A percentile compares a stretch with the other conserved stretches of the same genome.
Conservation (phyloP, 2,113 vertebrate genomes). For the Lophochroa leadbeateri region DNA sequence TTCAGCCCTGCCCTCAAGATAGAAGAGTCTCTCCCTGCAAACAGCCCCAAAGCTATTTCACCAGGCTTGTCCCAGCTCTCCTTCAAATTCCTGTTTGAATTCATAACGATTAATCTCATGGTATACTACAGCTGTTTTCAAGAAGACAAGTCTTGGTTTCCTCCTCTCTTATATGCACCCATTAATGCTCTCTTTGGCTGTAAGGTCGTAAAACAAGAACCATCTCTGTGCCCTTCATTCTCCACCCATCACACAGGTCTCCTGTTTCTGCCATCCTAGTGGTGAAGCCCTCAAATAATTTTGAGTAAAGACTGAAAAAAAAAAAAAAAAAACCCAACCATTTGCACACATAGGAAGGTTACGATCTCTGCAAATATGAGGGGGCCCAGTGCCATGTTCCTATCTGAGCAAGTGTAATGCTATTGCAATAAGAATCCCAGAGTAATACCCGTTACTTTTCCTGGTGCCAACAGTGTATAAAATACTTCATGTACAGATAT, state of each 20-base stretch:
- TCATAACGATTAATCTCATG: not conserved
- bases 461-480: not conserved
- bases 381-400: not conserved
- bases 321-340: not conserved
- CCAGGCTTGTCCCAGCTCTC: not conserved
- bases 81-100: conserved; percentile 17
- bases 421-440: not conserved
- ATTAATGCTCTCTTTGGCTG: not conserved
- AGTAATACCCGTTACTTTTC: not conserved
- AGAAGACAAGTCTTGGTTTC: not conserved
- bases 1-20: not conserved
- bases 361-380: not conserved
- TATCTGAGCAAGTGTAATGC: not conserved
- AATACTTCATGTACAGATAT: not conserved
- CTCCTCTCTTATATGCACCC: not conserved
- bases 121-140: not conserved
- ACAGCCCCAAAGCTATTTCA: not conserved
- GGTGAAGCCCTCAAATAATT: not conserved
- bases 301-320: not conserved
- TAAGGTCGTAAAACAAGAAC: not conserved
- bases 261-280: not conserved
- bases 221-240: not conserved
- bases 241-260: not conserved
- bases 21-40: not conserved
- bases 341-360: not conserved